phyloP scores from a whole-genome alignment of 2,888 invertebrate species.

The Pseudococcus viburni region DNA sequence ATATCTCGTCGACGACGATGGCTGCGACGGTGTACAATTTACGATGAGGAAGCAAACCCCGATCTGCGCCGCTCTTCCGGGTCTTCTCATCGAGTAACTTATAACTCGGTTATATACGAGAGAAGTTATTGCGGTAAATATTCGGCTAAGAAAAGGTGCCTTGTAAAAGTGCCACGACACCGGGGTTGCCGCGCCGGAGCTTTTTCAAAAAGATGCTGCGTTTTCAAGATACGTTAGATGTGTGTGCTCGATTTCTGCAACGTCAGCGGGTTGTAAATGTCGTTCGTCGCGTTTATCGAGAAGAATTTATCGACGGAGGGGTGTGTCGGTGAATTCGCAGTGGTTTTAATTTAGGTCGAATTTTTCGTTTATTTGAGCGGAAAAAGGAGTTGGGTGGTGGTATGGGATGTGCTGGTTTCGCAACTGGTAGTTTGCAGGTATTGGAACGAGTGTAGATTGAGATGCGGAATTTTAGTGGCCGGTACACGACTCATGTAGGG shows the following conservation, averaged over 20 bases:
- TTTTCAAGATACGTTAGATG: neutral
- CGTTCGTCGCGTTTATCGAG: neutral
- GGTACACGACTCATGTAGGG: no score
- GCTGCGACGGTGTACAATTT: neutral
- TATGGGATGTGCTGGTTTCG: no score
- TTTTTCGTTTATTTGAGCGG: no score
- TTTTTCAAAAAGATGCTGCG: slow-evolving; percentile 6
- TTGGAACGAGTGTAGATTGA: no score
- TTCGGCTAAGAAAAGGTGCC: slow-evolving; percentile 14
- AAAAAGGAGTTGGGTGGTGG: no score
- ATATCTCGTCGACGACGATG: slow-evolving; percentile 3
- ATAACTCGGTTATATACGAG: slow-evolving; percentile 14
- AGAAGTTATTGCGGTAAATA: slow-evolving; percentile 14
- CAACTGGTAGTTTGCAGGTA: no score
- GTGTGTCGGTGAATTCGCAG: neutral
- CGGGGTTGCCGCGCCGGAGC: neutral
- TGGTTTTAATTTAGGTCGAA: no score
- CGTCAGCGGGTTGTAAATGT: neutral
- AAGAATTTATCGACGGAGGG: neutral
- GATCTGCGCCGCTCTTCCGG: neutral
- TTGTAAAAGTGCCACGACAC: neutral
- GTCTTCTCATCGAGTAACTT: neutral
- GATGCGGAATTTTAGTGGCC: no score
- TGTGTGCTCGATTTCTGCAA: neutral
- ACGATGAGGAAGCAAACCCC: neutral